A percentile compares a stretch with the other conserved stretches of the same genome.
Conservation (phyloP, 2,113 vertebrate genomes). For the Telmatochromis sp. region DNA sequence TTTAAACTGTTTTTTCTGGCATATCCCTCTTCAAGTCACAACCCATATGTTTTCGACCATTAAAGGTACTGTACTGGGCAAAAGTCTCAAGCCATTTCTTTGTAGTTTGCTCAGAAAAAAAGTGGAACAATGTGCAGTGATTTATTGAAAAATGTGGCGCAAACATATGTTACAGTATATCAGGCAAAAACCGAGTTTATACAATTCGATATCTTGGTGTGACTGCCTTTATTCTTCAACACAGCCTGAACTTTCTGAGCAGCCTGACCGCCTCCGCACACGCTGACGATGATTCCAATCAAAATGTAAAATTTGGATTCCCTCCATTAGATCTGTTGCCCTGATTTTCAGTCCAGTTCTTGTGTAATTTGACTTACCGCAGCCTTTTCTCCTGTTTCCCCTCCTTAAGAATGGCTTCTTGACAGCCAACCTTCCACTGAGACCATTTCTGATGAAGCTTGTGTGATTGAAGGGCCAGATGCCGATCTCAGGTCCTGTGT, state of each 20-base stretch:
- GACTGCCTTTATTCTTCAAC: neutral
- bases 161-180: neutral
- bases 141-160: neutral
- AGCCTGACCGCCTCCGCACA: neutral
- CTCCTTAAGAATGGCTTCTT: neutral
- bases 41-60: neutral
- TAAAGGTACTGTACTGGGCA: neutral
- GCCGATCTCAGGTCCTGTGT: neutral
- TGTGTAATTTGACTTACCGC: fast-evolving
- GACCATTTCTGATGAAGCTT: neutral
- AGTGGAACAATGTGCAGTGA: neutral
- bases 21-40: neutral
- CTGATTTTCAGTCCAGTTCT: neutral
- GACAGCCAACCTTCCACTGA: neutral
- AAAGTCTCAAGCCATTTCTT: neutral
- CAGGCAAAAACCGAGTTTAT: neutral
- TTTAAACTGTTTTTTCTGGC: neutral
- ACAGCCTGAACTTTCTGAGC: neutral
- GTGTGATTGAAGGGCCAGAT: neutral
- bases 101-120: fast-evolving
- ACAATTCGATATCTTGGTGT: neutral
- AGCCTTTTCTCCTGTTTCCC: neutral
- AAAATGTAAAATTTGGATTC: neutral
- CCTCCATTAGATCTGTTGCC: neutral
- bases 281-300: neutral